Percentiles rank a stretch among this genome's conserved stretches.
Evolutionary conservation across 2,888 invertebrate species (phyloP).

Genomic region (Dendrolimus pini): DNA sequence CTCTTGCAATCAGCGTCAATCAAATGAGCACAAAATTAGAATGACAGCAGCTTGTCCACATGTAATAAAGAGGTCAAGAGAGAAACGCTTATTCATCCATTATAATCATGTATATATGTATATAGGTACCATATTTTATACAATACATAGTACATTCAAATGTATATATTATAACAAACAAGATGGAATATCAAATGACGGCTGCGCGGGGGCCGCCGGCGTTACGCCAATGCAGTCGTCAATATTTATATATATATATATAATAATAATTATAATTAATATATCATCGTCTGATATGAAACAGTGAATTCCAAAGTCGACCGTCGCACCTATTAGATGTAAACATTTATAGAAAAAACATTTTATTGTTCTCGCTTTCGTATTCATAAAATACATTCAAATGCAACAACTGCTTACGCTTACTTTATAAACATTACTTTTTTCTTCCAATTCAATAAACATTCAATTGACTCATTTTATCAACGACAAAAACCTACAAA

Average conservation of each 20-base stretch:
- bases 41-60: not conserved
- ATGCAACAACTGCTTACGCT: conserved; percentile 76
- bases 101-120: conserved; percentile 22
- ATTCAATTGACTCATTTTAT: conserved; percentile 74
- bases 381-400: conserved; percentile 75
- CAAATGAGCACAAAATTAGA: conserved; percentile 9
- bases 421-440: conserved; percentile 69
- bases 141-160: conserved; percentile 36
- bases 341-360: conserved; percentile 74
- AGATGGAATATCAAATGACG: conserved; percentile 60
- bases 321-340: conserved; percentile 63
- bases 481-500: conserved; percentile 75
- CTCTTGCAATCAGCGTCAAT: too few species aligned
- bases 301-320: conserved; percentile 60
- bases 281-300: conserved; percentile 68
- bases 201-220: conserved; percentile 1
- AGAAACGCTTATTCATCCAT: not conserved
- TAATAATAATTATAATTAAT: conserved; percentile 21
- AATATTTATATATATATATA: conserved; percentile 1
- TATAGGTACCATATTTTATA: conserved; percentile 37
- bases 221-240: not conserved
- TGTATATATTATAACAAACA: conserved; percentile 65
- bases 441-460: conserved; percentile 69
- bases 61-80: not conserved
- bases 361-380: conserved; percentile 72